A percentile compares a stretch with the other conserved stretches of the same genome.
phyloP scores from a whole-genome alignment of 2,888 invertebrate species.

The Adineta ricciae region DNA sequence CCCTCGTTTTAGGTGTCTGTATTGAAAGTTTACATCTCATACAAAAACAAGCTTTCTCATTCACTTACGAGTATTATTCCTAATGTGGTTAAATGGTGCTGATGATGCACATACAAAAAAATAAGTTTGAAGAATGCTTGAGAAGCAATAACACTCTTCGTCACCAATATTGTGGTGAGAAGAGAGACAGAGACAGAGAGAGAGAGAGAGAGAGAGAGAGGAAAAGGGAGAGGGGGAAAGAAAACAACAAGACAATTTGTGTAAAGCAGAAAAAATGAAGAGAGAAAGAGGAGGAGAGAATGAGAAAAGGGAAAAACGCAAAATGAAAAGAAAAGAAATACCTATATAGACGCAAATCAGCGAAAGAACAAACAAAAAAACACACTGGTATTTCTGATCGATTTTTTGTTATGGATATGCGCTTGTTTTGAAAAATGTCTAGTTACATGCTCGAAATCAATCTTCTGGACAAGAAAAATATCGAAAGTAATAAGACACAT shows the following conservation, averaged over 20 bases:
- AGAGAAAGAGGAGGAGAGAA: background rate
- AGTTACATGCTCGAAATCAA: background rate
- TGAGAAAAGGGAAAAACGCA: background rate
- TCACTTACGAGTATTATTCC: background rate
- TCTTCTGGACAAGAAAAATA: background rate
- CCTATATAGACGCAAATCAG: too few relatives aligned
- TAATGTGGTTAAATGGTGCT: background rate
- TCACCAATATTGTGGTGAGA: background rate
- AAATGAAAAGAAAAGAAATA: background rate
- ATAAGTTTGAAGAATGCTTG: background rate
- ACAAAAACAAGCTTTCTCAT: background rate
- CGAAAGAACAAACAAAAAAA: background rate
- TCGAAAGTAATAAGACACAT: too few relatives aligned
- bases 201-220: too few relatives aligned
- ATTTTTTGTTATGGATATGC: background rate
- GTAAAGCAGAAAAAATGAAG: background rate
- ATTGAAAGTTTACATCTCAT: background rate
- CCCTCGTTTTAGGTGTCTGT: background rate
- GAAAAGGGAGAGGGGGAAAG: background rate
- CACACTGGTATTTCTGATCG: background rate
- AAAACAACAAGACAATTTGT: background rate
- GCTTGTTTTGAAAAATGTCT: background rate
- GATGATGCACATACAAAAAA: background rate
- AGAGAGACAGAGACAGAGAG: background rate
- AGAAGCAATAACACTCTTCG: background rate